phyloP scores from a whole-genome alignment of 2,797 vertebrate genomes.

The Prionace glauca region DNA sequence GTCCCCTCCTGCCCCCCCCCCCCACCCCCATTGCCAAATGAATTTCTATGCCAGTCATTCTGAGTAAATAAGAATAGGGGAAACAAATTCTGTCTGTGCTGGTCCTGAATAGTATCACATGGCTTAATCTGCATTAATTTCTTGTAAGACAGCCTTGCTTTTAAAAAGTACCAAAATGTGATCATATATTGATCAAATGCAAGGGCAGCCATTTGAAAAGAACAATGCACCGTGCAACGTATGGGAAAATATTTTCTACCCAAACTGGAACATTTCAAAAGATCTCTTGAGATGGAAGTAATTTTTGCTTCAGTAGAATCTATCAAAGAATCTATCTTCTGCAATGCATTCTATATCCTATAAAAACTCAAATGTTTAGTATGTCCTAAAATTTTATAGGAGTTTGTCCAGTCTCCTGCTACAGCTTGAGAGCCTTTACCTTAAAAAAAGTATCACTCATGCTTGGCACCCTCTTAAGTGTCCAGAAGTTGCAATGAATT shows the following conservation, averaged over 20 bases:
- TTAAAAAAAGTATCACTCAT: not conserved
- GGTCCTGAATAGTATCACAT: not conserved
- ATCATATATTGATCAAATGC: slow-evolving; percentile 32
- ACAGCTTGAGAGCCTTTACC: not conserved
- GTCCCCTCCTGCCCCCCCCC: not conserved
- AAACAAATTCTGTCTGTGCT: not conserved
- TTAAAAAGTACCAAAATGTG: not conserved
- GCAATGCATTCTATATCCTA: not conserved
- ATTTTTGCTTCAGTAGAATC: not conserved
- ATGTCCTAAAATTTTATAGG: not conserved
- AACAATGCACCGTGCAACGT: not conserved
- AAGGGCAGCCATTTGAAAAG: not conserved
- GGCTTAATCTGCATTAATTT: not conserved
- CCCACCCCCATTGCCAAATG: not conserved
- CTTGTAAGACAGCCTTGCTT: not conserved
- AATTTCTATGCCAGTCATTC: not conserved
- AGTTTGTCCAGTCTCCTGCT: too few relatives aligned
- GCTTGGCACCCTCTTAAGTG: not conserved
- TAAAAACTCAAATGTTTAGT: not conserved
- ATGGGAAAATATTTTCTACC: not conserved
- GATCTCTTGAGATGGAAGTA: not conserved
- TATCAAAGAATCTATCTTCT: not conserved
- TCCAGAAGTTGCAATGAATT: not conserved
- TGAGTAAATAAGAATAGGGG: not conserved
- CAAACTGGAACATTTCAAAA: not conserved